These are phyloP conservation scores for Agonopterix subpropinquella DNA, from an alignment of 2,888 invertebrate genomes.

Conservation along the genomic window DNA sequence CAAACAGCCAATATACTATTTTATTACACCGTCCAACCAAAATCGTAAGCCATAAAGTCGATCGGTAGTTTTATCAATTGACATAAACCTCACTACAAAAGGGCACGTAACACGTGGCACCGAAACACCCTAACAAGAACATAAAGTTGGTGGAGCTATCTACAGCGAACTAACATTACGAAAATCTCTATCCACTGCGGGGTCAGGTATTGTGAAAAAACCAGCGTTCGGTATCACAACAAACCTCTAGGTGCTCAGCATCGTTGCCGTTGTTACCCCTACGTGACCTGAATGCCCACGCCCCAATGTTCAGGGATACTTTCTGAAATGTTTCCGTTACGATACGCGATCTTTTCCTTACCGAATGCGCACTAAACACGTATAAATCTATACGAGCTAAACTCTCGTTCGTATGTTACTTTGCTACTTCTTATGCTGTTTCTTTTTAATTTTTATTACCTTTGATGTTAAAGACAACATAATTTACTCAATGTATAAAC, in stretches of 20 bases:
- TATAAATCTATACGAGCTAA: constrained; percentile 50
- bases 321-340: constrained; percentile 67
- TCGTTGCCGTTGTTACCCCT: constrained; percentile 59
- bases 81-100: constrained; percentile 14
- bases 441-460: no score
- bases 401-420: no score
- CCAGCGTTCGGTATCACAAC: constrained; percentile 64
- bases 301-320: constrained; percentile 13
- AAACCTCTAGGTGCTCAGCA: constrained; percentile 62
- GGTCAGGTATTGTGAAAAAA: constrained; percentile 70
- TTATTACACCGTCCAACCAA: no score
- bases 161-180: constrained; percentile 24
- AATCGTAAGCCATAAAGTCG: neutral
- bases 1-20: no score
- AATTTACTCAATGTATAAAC: no score
- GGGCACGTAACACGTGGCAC: constrained; percentile 34
- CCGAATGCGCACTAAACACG: constrained; percentile 58
- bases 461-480: no score
- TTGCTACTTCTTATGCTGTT: no score
- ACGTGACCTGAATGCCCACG: constrained; percentile 64
- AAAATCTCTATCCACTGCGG: constrained; percentile 51
- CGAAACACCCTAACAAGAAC: constrained; percentile 38
- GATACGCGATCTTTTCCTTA: constrained; percentile 63
- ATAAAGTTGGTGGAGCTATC: constrained; percentile 44
- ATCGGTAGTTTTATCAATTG: constrained; percentile 5